Evolutionary conservation across 1,140 invertebrate genomes (phyloP).

Genomic region (Pomacea maculata): DNA sequence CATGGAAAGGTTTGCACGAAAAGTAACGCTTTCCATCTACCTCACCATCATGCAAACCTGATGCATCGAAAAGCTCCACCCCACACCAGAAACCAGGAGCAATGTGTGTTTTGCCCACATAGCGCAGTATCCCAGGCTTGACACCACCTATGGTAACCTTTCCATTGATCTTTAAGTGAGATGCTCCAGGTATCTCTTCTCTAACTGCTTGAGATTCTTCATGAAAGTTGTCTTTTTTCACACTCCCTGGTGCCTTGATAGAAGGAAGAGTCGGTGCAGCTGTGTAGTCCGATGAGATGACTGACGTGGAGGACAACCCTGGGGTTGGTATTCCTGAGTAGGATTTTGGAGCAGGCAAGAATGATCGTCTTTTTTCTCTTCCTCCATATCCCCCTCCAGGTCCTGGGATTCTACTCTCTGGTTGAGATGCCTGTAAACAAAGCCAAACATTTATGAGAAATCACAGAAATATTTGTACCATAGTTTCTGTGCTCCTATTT

Average conservation of each 20-base stretch:
- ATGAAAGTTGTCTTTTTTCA: background rate
- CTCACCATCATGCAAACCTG: conserved; percentile 62
- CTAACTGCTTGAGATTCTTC: background rate
- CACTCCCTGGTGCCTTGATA: background rate
- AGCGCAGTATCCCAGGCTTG: conserved; percentile 51
- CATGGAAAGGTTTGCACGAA: conserved; percentile 55
- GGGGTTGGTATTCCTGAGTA: conserved; percentile 15
- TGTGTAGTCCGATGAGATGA: background rate
- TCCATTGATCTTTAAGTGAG: conserved; percentile 31
- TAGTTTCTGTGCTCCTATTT: too few relatives aligned
- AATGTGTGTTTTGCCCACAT: conserved; percentile 55
- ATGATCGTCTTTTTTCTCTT: conserved; percentile 40
- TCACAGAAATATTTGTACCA: too few relatives aligned
- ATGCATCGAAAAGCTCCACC: conserved; percentile 59
- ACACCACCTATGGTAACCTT: conserved; percentile 52
- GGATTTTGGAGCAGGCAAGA: conserved; percentile 41
- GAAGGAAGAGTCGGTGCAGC: background rate
- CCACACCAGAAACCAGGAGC: conserved; percentile 63
- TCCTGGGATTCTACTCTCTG: conserved; percentile 34
- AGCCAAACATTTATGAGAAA: background rate
- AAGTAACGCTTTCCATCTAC: conserved; percentile 64
- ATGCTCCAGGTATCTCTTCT: conserved; percentile 12
- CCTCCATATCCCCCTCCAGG: conserved; percentile 24
- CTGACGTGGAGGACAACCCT: conserved; percentile 8
- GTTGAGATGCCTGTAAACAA: conserved; percentile 37